phyloP scores from a whole-genome alignment of 2,113 vertebrate species.

The Burhinus oedicnemus region DNA sequence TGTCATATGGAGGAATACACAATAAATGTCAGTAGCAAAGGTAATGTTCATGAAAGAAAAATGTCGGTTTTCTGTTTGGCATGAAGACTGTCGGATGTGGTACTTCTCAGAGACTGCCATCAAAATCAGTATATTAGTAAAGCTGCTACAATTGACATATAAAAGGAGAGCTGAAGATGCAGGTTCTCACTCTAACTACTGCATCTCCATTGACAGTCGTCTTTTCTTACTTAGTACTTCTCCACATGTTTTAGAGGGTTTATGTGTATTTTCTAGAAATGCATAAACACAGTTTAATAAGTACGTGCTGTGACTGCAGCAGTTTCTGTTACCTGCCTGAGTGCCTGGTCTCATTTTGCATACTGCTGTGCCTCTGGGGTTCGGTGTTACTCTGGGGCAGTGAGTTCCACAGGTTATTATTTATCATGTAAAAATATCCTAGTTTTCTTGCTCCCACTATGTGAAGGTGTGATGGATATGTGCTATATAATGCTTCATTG shows the following conservation, averaged over 20 bases:
- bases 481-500: background rate
- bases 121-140: slow-evolving; percentile 71
- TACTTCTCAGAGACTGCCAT: slow-evolving; percentile 39
- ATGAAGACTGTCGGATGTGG: slow-evolving; percentile 48
- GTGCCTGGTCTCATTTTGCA: background rate
- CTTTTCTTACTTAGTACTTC: background rate
- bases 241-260: background rate
- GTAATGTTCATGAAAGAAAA: slow-evolving; percentile 69
- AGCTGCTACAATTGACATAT: slow-evolving; percentile 15
- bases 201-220: background rate
- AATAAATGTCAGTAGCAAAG: slow-evolving; percentile 76
- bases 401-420: background rate
- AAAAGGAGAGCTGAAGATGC: background rate
- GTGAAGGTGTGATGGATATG: background rate
- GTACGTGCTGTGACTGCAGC: background rate
- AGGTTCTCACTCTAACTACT: background rate
- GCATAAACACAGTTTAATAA: background rate
- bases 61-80: slow-evolving; percentile 70
- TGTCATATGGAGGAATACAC: slow-evolving; percentile 48
- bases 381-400: background rate
- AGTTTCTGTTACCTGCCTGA: background rate
- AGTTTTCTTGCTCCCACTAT: background rate
- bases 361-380: background rate
- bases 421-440: background rate
- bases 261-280: background rate